Percentiles rank a stretch among this genome's conserved stretches.
phyloP scores from a whole-genome alignment of 2,888 invertebrate species.

The Osedax frankpressi region DNA sequence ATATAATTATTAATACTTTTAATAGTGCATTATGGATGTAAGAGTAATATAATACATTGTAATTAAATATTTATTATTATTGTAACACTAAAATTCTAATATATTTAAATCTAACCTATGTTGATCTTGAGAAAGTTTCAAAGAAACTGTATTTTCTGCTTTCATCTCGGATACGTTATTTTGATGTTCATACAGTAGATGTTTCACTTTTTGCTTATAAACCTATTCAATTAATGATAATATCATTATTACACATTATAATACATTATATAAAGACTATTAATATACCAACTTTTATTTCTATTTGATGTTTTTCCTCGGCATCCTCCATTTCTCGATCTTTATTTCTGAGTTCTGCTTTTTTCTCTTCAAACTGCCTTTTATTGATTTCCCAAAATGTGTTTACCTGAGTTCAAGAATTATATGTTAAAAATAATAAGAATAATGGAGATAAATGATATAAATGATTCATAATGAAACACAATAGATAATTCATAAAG shows the following conservation, averaged over 20 bases:
- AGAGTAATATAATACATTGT: no score
- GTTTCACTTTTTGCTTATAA: constrained; percentile 82
- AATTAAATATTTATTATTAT: no score
- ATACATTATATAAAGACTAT: neutral
- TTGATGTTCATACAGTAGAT: constrained; percentile 79
- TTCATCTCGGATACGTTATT: constrained; percentile 69
- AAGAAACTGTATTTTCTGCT: constrained; percentile 57
- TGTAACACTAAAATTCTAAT: no score
- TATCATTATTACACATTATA: neutral
- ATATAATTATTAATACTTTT: no score
- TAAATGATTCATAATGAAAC: no score
- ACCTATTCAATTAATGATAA: constrained; percentile 46
- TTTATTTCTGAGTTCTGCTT: constrained; percentile 59
- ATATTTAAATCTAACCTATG: no score
- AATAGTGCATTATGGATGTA: no score
- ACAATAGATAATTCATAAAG: no score
- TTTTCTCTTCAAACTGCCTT: constrained; percentile 71
- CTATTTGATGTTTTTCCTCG: constrained; percentile 71
- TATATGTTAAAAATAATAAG: neutral
- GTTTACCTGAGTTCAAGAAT: constrained; percentile 51
- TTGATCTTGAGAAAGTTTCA: constrained; percentile 69
- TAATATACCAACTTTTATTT: constrained; percentile 54
- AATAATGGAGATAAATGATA: neutral
- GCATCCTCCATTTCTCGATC: constrained; percentile 77
- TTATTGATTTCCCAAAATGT: constrained; percentile 91